A percentile compares a stretch with the other conserved stretches of the same genome.
Conservation (phyloP, 1,140 invertebrate genomes). For the Drosophila tropicalis region DNA sequence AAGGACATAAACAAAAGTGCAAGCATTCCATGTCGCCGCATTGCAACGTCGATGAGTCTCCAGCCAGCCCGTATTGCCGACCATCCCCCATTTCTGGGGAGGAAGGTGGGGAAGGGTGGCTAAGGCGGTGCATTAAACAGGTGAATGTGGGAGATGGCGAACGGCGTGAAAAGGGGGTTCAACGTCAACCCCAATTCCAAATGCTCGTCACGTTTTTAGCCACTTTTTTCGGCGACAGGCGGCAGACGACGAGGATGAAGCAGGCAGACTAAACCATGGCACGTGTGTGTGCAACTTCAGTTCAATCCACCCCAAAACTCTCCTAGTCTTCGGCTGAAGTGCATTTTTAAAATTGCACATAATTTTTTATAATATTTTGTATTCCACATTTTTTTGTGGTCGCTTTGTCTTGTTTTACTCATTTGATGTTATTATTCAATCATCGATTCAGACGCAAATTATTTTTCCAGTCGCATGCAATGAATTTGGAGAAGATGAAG, state of each 20-base stretch:
- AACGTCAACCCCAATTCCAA: slow-evolving; percentile 47
- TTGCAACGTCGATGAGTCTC: slow-evolving; percentile 14
- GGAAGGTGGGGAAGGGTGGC: neutral
- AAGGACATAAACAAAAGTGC: slow-evolving; percentile 72
- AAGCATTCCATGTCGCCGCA: slow-evolving; percentile 58
- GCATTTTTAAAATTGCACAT: slow-evolving; percentile 58
- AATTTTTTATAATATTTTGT: slow-evolving; percentile 52
- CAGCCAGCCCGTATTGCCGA: neutral
- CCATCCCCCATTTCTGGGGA: neutral
- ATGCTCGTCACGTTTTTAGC: slow-evolving; percentile 72
- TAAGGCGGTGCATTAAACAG: slow-evolving; percentile 24
- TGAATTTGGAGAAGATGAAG: neutral
- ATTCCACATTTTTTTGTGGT: neutral
- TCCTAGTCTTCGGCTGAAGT: slow-evolving; percentile 24
- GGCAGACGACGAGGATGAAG: slow-evolving; percentile 46
- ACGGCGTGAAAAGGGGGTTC: neutral
- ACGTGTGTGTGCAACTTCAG: slow-evolving; percentile 55
- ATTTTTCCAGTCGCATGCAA: slow-evolving; percentile 9
- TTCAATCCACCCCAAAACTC: slow-evolving; percentile 3
- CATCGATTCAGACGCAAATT: slow-evolving; percentile 33
- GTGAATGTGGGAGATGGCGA: neutral
- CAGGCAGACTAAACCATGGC: slow-evolving; percentile 66
- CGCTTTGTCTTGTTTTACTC: slow-evolving; percentile 1
- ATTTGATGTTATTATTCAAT: slow-evolving; percentile 62
- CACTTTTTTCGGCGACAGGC: slow-evolving; percentile 69